phyloP scores from a whole-genome alignment of 1,140 invertebrate species.

The Oppia nitens region DNA sequence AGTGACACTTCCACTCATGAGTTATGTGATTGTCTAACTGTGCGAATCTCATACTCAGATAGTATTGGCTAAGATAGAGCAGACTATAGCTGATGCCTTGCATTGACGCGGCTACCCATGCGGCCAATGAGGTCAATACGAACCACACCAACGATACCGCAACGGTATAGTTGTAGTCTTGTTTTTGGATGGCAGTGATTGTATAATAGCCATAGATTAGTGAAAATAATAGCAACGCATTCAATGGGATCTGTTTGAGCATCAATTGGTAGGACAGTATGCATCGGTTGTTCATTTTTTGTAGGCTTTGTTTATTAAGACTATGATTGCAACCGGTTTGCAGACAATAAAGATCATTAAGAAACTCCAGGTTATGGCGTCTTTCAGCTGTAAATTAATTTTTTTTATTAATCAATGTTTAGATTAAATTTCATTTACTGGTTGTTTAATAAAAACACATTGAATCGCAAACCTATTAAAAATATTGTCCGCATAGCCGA shows the following conservation, averaged over 20 bases:
- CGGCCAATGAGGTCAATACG: not conserved
- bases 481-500: not conserved
- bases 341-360: not conserved
- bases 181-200: not conserved
- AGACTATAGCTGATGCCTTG: not conserved
- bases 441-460: not conserved
- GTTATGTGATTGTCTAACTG: not conserved
- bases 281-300: not conserved
- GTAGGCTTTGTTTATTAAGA: not conserved
- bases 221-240: not conserved
- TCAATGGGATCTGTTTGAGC: not conserved
- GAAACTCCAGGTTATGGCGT: not conserved
- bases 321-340: not conserved
- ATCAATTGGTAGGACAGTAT: not conserved
- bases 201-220: not conserved
- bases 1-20: too few relatives aligned
- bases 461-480: not conserved
- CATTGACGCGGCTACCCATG: not conserved
- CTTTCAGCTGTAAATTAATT: not conserved
- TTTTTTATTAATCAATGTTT: not conserved
- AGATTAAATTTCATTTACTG: too few relatives aligned
- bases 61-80: not conserved
- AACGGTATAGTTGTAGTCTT: not conserved
- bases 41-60: not conserved
- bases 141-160: not conserved